Evolutionary conservation across 2,113 vertebrate genomes (phyloP).

Genomic region (Neolamprologus cancellatus): DNA sequence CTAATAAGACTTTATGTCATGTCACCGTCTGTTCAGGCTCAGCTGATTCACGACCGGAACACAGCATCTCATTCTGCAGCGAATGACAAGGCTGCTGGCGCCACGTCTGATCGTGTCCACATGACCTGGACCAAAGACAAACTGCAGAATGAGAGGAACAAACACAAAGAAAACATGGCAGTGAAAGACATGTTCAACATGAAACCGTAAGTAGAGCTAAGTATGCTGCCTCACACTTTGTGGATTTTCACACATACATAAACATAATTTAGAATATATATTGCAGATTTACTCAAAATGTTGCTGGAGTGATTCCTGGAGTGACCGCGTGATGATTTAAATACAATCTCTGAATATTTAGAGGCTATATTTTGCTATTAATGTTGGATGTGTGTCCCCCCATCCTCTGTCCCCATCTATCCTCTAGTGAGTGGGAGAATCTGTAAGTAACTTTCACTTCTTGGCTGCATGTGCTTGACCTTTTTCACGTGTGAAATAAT

Average conservation of each 20-base stretch:
- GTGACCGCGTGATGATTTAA: not conserved
- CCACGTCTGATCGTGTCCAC: conserved; percentile 76
- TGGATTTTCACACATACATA: not conserved
- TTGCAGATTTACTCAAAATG: not conserved
- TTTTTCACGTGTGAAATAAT: not conserved
- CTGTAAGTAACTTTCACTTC: conserved; percentile 80
- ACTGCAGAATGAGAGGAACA: conserved; percentile 77
- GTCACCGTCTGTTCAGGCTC: conserved; percentile 68
- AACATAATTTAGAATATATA: not conserved
- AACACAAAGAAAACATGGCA: conserved; percentile 72
- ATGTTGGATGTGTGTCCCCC: not conserved
- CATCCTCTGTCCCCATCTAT: not conserved
- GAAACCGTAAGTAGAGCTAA: conserved; percentile 83
- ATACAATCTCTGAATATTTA: not conserved
- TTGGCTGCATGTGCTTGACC: not conserved
- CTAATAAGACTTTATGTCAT: not conserved
- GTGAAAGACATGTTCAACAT: conserved; percentile 90
- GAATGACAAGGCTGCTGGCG: conserved; percentile 41
- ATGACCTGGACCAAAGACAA: conserved; percentile 99
- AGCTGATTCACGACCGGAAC: conserved; percentile 88
- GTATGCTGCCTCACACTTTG: not conserved
- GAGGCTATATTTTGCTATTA: not conserved
- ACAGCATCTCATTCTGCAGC: conserved; percentile 72
- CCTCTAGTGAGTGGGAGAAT: conserved; percentile 87
- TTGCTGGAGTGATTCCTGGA: not conserved